phyloP scores from a whole-genome alignment of 2,888 invertebrate species.

The Apoda limacodes region DNA sequence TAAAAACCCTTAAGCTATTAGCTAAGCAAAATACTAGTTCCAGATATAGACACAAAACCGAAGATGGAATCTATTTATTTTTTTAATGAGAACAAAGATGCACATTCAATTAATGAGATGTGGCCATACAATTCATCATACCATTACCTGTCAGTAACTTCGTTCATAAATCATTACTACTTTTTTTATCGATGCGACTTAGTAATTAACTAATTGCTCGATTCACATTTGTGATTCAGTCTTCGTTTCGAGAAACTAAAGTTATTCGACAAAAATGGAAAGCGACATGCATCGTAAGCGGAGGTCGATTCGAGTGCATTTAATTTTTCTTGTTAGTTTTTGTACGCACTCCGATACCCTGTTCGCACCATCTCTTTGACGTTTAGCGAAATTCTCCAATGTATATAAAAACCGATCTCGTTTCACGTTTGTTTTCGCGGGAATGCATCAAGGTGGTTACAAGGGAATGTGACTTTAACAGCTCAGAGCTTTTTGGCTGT shows the following conservation, averaged over 20 bases:
- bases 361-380: slow-evolving; percentile 52
- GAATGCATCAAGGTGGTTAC: too few species aligned
- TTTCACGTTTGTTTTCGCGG: slow-evolving; percentile 31
- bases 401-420: slow-evolving; percentile 40
- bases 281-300: slow-evolving; percentile 18
- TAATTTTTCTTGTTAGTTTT: slow-evolving; percentile 33
- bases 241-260: slow-evolving; percentile 35
- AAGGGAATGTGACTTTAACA: too few species aligned
- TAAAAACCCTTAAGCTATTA: too few species aligned
- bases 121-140: slow-evolving; percentile 20
- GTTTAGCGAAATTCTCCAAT: slow-evolving; percentile 45
- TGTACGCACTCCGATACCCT: slow-evolving; percentile 45
- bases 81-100: slow-evolving; percentile 13
- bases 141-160: slow-evolving; percentile 10
- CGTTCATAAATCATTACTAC: slow-evolving; percentile 22
- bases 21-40: too few species aligned
- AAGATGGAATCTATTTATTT: too few species aligned
- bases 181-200: slow-evolving; percentile 30
- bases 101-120: slow-evolving; percentile 16
- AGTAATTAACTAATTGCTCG: slow-evolving; percentile 39
- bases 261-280: slow-evolving; percentile 21
- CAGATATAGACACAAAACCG: too few species aligned
- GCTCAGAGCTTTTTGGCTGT: too few species aligned
- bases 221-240: slow-evolving; percentile 31
- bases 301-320: slow-evolving; percentile 18